Evolutionary conservation across 1,140 invertebrate genomes (phyloP).

Genomic region (Drosophila sp.): DNA sequence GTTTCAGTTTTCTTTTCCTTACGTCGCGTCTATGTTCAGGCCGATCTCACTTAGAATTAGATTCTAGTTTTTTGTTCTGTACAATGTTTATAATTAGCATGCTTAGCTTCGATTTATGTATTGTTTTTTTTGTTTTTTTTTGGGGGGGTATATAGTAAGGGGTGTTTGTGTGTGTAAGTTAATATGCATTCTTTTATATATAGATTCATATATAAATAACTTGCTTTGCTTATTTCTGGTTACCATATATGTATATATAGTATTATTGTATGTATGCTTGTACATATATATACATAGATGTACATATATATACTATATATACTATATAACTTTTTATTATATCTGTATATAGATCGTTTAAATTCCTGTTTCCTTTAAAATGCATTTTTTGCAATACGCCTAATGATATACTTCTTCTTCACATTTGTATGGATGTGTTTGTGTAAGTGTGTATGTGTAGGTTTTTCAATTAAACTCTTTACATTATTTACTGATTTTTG

Average conservation of each 20-base stretch:
- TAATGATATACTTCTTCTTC: constrained; percentile 66
- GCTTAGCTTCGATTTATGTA: constrained; percentile 5
- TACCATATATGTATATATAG: constrained; percentile 50
- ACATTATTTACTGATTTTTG: background rate
- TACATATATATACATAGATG: constrained; percentile 48
- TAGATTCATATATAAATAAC: constrained; percentile 76
- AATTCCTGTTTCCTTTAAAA: constrained; percentile 82
- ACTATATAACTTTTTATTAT: constrained; percentile 20
- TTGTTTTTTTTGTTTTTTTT: constrained; percentile 15
- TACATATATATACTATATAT: constrained; percentile 53
- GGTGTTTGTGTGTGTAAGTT: background rate
- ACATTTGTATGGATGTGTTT: constrained; percentile 16
- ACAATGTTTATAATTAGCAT: constrained; percentile 39
- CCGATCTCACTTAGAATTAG: constrained; percentile 30
- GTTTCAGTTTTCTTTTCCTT: too few species aligned
- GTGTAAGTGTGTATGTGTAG: constrained; percentile 10
- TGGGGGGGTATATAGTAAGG: background rate
- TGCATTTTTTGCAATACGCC: constrained; percentile 80
- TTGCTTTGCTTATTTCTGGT: constrained; percentile 62
- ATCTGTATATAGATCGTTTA: constrained; percentile 74
- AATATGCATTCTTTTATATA: constrained; percentile 40
- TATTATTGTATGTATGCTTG: constrained; percentile 40
- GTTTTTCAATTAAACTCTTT: too few species aligned
- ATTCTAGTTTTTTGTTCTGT: constrained; percentile 31
- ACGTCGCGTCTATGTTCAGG: too few species aligned